phyloP scores from a whole-genome alignment of 2,797 vertebrate genomes.

The Notolabrus celidotus region DNA sequence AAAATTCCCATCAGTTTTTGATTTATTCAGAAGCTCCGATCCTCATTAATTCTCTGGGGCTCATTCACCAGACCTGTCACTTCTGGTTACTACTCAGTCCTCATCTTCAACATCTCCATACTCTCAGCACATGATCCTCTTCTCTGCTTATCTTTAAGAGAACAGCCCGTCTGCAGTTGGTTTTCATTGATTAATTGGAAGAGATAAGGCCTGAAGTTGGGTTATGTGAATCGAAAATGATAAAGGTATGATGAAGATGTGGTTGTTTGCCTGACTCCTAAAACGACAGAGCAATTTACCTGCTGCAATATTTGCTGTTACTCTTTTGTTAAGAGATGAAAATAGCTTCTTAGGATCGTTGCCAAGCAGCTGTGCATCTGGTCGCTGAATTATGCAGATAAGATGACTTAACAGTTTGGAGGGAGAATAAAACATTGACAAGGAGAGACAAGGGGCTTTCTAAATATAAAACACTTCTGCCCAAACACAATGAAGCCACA shows the following conservation, averaged over 20 bases:
- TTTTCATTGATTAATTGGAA: slow-evolving; percentile 67
- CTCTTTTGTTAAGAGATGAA: slow-evolving; percentile 35
- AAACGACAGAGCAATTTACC: slow-evolving; percentile 9
- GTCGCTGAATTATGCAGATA: slow-evolving; percentile 55
- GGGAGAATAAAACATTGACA: slow-evolving; percentile 17
- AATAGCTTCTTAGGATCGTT: slow-evolving; percentile 18
- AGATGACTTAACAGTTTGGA: slow-evolving; percentile 45
- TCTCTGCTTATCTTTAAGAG: slow-evolving; percentile 46
- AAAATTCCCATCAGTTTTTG: slow-evolving; percentile 43
- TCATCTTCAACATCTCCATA: slow-evolving; percentile 51
- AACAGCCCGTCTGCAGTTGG: slow-evolving; percentile 46
- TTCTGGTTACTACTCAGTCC: slow-evolving; percentile 39
- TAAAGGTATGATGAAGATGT: slow-evolving; percentile 40
- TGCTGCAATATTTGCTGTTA: slow-evolving; percentile 3
- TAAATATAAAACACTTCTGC: slow-evolving; percentile 33
- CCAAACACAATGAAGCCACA: slow-evolving; percentile 15
- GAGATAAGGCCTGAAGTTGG: slow-evolving; percentile 52
- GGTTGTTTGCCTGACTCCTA: slow-evolving; percentile 10
- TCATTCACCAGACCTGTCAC: slow-evolving; percentile 51
- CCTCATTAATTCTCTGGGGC: slow-evolving; percentile 57
- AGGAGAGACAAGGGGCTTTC: slow-evolving; percentile 42
- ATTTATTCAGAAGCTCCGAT: slow-evolving; percentile 42
- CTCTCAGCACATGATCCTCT: slow-evolving; percentile 34
- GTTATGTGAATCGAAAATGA: slow-evolving; percentile 33
- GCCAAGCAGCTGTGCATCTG: slow-evolving; percentile 43